phyloP scores from a whole-genome alignment of 2,888 invertebrate species.

The Coelinius sp. region DNA sequence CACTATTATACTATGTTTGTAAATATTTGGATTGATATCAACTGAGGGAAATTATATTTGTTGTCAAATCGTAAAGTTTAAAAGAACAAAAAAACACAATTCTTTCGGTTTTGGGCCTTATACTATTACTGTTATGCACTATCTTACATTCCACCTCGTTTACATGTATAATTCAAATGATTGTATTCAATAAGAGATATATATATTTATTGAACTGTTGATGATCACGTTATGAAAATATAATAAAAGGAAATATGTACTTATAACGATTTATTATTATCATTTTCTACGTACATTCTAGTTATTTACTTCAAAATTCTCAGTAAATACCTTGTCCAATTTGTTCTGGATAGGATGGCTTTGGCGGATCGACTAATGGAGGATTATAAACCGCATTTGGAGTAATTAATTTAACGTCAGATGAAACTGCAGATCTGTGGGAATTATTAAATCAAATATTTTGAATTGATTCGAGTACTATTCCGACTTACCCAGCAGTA shows the following conservation, averaged over 20 bases:
- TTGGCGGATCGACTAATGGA: slow-evolving; percentile 26
- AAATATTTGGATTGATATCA: slow-evolving; percentile 33
- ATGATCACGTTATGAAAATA: slow-evolving; percentile 45
- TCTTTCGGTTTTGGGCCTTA: neutral
- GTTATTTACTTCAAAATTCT: slow-evolving; percentile 51
- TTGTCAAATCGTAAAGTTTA: too few species aligned
- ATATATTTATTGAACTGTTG: slow-evolving; percentile 50
- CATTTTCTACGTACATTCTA: slow-evolving; percentile 25
- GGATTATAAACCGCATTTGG: slow-evolving; percentile 73
- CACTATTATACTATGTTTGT: slow-evolving; percentile 28
- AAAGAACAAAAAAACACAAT: neutral
- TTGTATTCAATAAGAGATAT: slow-evolving; percentile 25
- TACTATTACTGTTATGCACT: slow-evolving; percentile 21
- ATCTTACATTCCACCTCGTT: neutral
- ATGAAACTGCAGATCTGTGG: slow-evolving; percentile 56
- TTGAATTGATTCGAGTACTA: neutral
- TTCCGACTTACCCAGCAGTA: slow-evolving; percentile 70
- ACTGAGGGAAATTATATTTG: neutral
- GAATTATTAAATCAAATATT: slow-evolving; percentile 13
- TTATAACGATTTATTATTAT: slow-evolving; percentile 3
- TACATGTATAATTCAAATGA: slow-evolving; percentile 4
- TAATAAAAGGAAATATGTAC: slow-evolving; percentile 21
- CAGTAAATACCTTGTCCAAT: slow-evolving; percentile 61
- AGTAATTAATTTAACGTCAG: slow-evolving; percentile 70
- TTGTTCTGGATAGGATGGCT: slow-evolving; percentile 1